Evolutionary conservation across 2,888 invertebrate species (phyloP).

Genomic region (Dichetophora obliterata): DNA sequence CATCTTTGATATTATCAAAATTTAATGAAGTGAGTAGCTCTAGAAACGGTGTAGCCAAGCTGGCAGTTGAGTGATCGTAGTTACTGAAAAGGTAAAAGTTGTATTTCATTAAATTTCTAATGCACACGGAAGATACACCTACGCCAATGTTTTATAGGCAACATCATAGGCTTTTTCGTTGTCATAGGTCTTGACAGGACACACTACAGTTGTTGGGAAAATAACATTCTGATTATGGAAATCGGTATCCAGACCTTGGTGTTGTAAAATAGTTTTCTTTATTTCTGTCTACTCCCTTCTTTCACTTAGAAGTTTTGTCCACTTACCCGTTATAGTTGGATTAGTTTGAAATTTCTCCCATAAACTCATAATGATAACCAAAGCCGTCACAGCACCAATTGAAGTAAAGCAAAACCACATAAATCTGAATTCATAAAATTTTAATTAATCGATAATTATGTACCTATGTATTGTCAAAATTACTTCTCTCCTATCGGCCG

Average conservation of each 20-base stretch:
- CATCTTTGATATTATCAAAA: slow-evolving; percentile 65
- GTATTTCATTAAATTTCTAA: neutral
- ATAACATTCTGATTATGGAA: slow-evolving; percentile 85
- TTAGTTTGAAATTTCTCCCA: slow-evolving; percentile 89
- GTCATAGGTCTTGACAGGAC: slow-evolving; percentile 73
- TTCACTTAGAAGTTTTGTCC: neutral
- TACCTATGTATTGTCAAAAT: slow-evolving; percentile 53
- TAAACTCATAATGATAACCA: slow-evolving; percentile 81
- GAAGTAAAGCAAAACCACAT: slow-evolving; percentile 85
- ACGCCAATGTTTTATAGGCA: slow-evolving; percentile 62
- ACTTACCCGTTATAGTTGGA: slow-evolving; percentile 81
- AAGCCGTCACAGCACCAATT: slow-evolving; percentile 78
- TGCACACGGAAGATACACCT: slow-evolving; percentile 44
- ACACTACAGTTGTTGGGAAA: slow-evolving; percentile 81
- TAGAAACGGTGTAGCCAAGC: slow-evolving; percentile 63
- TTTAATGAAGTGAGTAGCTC: slow-evolving; percentile 68
- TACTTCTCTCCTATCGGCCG: slow-evolving; percentile 84
- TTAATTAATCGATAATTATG: neutral
- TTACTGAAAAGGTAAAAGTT: slow-evolving; percentile 50
- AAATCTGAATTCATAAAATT: slow-evolving; percentile 71
- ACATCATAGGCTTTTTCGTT: slow-evolving; percentile 65
- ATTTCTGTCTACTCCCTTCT: neutral
- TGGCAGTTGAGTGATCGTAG: slow-evolving; percentile 56
- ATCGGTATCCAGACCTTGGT: slow-evolving; percentile 80
- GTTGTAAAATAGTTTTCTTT: neutral